A percentile compares a stretch with the other conserved stretches of the same genome.
Conservation (phyloP, 1,140 invertebrate species). For the Zaprionus africanus region DNA sequence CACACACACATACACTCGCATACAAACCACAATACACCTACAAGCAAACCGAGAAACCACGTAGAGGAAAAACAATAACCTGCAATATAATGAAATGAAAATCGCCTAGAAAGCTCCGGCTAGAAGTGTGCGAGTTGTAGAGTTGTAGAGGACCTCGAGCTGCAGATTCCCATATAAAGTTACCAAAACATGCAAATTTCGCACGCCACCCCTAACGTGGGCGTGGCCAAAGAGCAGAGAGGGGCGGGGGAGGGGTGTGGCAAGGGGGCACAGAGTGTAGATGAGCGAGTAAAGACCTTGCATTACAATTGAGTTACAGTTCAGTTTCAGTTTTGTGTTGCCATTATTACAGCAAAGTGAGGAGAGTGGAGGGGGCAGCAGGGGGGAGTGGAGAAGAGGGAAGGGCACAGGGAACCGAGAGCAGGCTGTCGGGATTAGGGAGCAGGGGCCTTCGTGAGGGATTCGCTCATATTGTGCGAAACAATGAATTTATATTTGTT, state of each 20-base stretch:
- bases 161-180: slow-evolving; percentile 29
- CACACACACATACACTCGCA: slow-evolving; percentile 20
- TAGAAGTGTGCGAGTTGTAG: slow-evolving; percentile 13
- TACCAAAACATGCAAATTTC: slow-evolving; percentile 57
- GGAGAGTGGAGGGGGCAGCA: background rate
- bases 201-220: slow-evolving; percentile 3
- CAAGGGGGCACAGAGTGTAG: slow-evolving; percentile 13
- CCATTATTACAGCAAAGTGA: slow-evolving; percentile 32
- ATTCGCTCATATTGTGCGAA: slow-evolving; percentile 71
- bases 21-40: slow-evolving; percentile 18
- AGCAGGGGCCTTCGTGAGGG: background rate
- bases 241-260: background rate
- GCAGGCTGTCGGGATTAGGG: slow-evolving; percentile 1
- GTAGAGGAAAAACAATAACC: slow-evolving; percentile 51
- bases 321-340: slow-evolving; percentile 60
- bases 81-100: slow-evolving; percentile 74
- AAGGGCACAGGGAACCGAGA: background rate
- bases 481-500: slow-evolving; percentile 77
- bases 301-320: slow-evolving; percentile 81
- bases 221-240: background rate
- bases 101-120: slow-evolving; percentile 66
- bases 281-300: slow-evolving; percentile 71
- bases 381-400: background rate
- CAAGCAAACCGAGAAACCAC: slow-evolving; percentile 22
- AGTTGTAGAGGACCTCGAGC: slow-evolving; percentile 10